phyloP scores from a whole-genome alignment of 2,113 vertebrate genomes.

The Alligator mississippiensis region DNA sequence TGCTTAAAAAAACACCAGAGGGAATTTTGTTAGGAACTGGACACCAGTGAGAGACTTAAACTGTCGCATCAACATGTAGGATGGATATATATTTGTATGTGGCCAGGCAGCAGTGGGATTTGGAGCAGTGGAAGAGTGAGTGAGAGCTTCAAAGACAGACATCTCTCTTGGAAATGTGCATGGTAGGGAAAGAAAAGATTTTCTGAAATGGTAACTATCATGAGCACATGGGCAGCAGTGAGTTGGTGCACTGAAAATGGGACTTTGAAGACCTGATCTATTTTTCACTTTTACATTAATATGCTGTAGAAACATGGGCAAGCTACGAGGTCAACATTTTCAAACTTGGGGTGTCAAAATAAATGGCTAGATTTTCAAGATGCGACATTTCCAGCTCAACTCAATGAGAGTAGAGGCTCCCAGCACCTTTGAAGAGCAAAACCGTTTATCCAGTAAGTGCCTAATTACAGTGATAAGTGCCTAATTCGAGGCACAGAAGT shows the following conservation, averaged over 20 bases:
- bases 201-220: background rate
- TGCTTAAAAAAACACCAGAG: conserved; percentile 21
- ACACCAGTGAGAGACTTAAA: background rate
- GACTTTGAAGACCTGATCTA: background rate
- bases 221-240: background rate
- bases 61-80: background rate
- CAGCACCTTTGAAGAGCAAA: background rate
- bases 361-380: background rate
- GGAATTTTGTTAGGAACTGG: background rate
- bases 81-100: background rate
- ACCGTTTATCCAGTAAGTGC: background rate
- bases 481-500: background rate
- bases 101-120: accelerated
- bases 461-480: background rate
- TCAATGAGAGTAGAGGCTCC: background rate
- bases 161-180: background rate
- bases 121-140: accelerated
- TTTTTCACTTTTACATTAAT: background rate
- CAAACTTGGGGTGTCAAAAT: background rate
- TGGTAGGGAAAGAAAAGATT: background rate
- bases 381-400: background rate
- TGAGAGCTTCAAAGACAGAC: background rate
- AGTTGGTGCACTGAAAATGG: background rate
- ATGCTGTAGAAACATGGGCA: background rate
- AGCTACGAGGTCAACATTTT: background rate